Evolutionary conservation across 92 coral and sea anemone species (phyloP), one percentile per base, ranked within the genome.

Genomic region (Porites evermanni): DNA sequence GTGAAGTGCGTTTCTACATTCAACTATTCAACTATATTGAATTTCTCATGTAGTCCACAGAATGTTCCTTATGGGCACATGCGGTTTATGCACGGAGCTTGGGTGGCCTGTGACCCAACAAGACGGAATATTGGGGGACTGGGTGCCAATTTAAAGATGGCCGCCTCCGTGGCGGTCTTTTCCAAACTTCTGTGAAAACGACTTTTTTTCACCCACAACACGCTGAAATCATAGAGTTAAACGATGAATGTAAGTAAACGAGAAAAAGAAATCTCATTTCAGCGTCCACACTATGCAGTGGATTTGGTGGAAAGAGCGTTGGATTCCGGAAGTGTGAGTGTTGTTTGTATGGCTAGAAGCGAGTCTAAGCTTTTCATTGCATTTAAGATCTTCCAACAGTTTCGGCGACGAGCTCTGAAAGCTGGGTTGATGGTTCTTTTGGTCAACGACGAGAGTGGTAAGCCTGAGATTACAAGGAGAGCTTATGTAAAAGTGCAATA

Each of bases 241-340:
- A 72, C 9, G 52, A 76, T 76, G 88, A 70, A 85, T 16, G 76
- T 20, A 20, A 20, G 24, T 10, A 66, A 67, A 54, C 26, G 83
- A 19, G 71, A 21, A 4, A 77, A 75, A 26, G 95, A 94, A 78
- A 16, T 86, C 84, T 90, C 94, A 12, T 90, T 93, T 75, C 78
- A 67, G 79, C 82, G 89, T 67, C 61, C 90, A 8, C 84, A 90
- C 44, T 89, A 88, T 50, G 87, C 88, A 20, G 93, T 93, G 51
- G 94, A 90, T 75, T 61, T 94, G 59, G 91, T 93, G 18, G 93
- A 90, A 80, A 87, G 69, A 56, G 81, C 89, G 24, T 53, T 90
- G 88, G 85, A 74, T 18, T 68, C 7, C 13, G 78, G 17, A 38
- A 78, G 71, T 52, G 79, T 86, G 10, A 89, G 92, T 67, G 92